Percentiles rank a stretch among this genome's conserved stretches.
These are phyloP conservation scores for Lophius americanus DNA, from an alignment of 2,797 vertebrate species.

Conservation along the genomic window DNA sequence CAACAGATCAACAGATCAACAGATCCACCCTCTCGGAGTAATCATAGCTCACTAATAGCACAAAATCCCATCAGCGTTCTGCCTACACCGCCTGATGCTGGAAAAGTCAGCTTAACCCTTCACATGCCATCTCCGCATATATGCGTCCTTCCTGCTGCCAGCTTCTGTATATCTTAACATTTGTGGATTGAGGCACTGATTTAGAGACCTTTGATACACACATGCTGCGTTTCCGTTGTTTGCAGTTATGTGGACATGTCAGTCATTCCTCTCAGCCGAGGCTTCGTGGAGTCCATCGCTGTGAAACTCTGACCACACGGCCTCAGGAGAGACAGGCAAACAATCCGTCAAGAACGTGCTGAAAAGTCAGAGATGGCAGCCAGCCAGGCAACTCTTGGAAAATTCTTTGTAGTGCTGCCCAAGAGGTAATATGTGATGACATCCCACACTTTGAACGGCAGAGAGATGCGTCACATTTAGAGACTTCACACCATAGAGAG, in stretches of 20 bases:
- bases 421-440: constrained; percentile 66
- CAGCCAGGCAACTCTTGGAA: constrained; percentile 53
- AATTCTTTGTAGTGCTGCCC: constrained; percentile 63
- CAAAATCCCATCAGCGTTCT: constrained; percentile 20
- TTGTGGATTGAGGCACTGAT: constrained; percentile 25
- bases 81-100: constrained; percentile 6
- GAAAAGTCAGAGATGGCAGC: constrained; percentile 38
- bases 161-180: background rate
- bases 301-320: constrained; percentile 19
- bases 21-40: background rate
- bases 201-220: background rate
- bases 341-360: constrained; percentile 53
- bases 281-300: background rate
- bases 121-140: constrained; percentile 7
- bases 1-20: background rate
- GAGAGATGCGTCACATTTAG: constrained; percentile 60
- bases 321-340: constrained; percentile 38
- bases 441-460: constrained; percentile 56
- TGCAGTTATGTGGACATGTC: constrained; percentile 22
- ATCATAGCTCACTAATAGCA: constrained; percentile 1
- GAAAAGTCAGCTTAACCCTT: constrained; percentile 2
- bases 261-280: constrained; percentile 19
- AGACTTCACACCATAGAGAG: constrained; percentile 62
- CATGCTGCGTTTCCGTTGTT: constrained; percentile 1
- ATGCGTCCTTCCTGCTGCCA: constrained; percentile 11